A percentile compares a stretch with the other conserved stretches of the same genome.
Conservation (phyloP, 37 sponge, comb jelly and placozoan species). For the Mnemiopsis leidyi region DNA sequence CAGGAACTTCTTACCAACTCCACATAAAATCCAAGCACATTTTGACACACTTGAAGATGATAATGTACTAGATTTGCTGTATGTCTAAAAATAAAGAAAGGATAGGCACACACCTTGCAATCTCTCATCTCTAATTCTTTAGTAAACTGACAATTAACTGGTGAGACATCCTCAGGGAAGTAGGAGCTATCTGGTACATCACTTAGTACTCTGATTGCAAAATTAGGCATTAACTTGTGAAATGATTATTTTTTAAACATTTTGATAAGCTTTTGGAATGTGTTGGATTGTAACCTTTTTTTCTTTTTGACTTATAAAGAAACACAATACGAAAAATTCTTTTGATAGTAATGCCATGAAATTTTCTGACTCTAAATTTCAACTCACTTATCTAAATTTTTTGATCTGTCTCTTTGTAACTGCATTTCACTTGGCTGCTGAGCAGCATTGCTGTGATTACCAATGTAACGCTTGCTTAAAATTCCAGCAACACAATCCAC, state of each 20-base stretch:
- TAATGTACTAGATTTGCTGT: background rate
- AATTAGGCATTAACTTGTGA: too few relatives aligned
- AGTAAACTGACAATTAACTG: slow-evolving; percentile 7
- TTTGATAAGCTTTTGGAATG: too few relatives aligned
- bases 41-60: background rate
- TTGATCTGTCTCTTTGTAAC: background rate
- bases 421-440: background rate
- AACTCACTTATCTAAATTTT: background rate
- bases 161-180: background rate
- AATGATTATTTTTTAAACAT: too few relatives aligned
- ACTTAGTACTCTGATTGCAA: background rate
- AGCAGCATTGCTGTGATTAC: background rate
- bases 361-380: too few relatives aligned
- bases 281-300: too few relatives aligned
- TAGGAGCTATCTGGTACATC: background rate
- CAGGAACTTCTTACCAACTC: too few relatives aligned
- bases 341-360: too few relatives aligned
- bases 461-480: background rate
- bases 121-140: background rate
- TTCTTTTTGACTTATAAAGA: too few relatives aligned
- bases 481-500: background rate
- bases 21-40: too few relatives aligned
- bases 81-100: background rate
- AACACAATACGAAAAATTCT: background rate
- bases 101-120: background rate